A percentile compares a stretch with the other conserved stretches of the same genome.
phyloP scores from a whole-genome alignment of 2,113 vertebrate genomes.

The Pachycephala philippinensis region DNA sequence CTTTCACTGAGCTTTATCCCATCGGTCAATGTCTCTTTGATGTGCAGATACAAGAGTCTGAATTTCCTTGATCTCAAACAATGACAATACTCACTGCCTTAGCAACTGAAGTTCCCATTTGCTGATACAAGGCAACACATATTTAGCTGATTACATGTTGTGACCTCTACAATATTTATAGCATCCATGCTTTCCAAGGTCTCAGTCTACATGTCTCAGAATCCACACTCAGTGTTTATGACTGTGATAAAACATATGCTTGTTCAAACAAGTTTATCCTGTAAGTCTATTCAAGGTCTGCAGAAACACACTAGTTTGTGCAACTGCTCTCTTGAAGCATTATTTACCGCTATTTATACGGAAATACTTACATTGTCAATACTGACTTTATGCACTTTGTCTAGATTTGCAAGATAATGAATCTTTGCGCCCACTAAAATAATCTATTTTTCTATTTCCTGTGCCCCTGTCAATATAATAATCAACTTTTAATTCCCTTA shows the following conservation, averaged over 20 bases:
- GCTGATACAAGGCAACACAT: not conserved
- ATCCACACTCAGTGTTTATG: not conserved
- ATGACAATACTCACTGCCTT: not conserved
- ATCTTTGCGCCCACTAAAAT: not conserved
- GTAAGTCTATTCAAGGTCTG: not conserved
- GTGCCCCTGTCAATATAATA: not conserved
- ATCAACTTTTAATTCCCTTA: not conserved
- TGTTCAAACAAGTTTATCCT: not conserved
- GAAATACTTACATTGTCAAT: not conserved
- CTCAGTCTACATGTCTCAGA: not conserved
- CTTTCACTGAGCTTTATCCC: not conserved
- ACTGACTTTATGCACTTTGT: not conserved
- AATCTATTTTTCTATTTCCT: not conserved
- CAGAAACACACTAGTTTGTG: not conserved
- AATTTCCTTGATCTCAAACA: not conserved
- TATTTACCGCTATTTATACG: not conserved
- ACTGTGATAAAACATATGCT: not conserved
- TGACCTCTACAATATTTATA: not conserved
- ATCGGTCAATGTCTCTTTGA: conserved; percentile 7
- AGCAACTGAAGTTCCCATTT: not conserved
- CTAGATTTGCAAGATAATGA: not conserved
- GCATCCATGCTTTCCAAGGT: not conserved
- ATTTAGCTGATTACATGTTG: not conserved
- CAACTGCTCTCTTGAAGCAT: not conserved
- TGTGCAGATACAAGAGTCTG: not conserved